Percentiles rank a stretch among this genome's conserved stretches.
These are phyloP conservation scores for Zelostemma sp. DNA, from an alignment of 1,140 invertebrate species.

Conservation along the genomic window DNA sequence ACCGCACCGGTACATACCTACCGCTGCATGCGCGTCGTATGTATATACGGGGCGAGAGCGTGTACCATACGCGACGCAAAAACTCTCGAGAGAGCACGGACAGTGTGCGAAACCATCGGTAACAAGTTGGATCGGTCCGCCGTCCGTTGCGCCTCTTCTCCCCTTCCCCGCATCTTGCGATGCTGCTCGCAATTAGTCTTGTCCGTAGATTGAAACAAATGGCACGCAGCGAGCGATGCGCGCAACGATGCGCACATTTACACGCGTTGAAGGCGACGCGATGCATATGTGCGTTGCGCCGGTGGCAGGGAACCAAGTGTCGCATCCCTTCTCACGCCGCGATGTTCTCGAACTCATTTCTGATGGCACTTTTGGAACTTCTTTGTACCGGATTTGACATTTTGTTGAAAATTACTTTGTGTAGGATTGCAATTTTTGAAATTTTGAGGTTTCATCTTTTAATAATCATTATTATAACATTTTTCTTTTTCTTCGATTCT, in stretches of 20 bases:
- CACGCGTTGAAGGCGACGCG: too few relatives aligned
- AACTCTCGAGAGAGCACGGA: too few relatives aligned
- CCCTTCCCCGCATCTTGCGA: constrained; percentile 43
- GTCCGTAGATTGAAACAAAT: constrained; percentile 67
- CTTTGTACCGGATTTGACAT: too few relatives aligned
- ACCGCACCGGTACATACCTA: constrained; percentile 54
- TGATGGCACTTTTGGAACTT: too few relatives aligned
- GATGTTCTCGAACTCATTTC: too few relatives aligned
- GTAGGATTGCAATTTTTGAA: too few relatives aligned
- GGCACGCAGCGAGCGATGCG: constrained; percentile 33
- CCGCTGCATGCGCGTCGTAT: constrained; percentile 13
- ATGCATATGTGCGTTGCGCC: too few relatives aligned
- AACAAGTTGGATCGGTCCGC: constrained; percentile 8
- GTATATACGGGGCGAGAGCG: neutral
- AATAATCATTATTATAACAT: too few relatives aligned
- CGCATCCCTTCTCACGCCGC: constrained; percentile 56
- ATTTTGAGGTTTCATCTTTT: too few relatives aligned
- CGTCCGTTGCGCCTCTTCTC: neutral
- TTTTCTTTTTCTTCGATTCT: too few relatives aligned
- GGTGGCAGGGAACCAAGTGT: constrained; percentile 43
- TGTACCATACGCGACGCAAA: constrained; percentile 7
- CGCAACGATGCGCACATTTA: constrained; percentile 1
- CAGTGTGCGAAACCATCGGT: constrained; percentile 10
- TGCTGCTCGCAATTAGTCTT: constrained; percentile 60
- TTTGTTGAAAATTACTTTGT: too few relatives aligned